These are phyloP conservation scores for Cotesia typhae DNA, from an alignment of 1,140 invertebrate genomes.

Conservation along the genomic window DNA sequence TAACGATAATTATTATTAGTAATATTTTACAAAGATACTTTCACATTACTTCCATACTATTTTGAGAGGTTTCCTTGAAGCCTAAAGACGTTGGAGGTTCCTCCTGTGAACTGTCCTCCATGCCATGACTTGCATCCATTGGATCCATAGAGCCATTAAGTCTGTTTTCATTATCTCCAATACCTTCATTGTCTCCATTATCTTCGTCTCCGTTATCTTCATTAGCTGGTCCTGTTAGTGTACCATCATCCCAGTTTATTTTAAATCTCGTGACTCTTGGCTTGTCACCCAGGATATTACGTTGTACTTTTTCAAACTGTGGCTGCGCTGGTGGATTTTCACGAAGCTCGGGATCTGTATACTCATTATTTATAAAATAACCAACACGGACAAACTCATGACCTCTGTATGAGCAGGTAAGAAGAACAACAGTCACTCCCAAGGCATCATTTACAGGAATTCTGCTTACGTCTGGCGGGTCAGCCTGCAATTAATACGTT, in stretches of 20 bases:
- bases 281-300: conserved; percentile 94
- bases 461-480: conserved; percentile 90
- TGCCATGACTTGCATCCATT: background rate
- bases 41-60: conserved; percentile 66
- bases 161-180: background rate
- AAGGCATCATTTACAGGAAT: conserved; percentile 96
- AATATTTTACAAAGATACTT: conserved; percentile 17
- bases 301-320: conserved; percentile 91
- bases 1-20: background rate
- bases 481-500: conserved; percentile 72
- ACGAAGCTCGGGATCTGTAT: conserved; percentile 89
- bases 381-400: conserved; percentile 98
- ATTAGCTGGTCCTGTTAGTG: conserved; percentile 48
- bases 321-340: conserved; percentile 95
- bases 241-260: conserved; percentile 94
- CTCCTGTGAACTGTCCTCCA: conserved; percentile 48
- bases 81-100: conserved; percentile 56
- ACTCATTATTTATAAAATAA: conserved; percentile 99
- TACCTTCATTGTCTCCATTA: conserved; percentile 43
- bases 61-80: conserved; percentile 63
- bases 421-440: conserved; percentile 95
- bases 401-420: conserved; percentile 91
- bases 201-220: conserved; percentile 51
- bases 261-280: conserved; percentile 96
- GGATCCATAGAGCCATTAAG: background rate